phyloP scores from a whole-genome alignment of 2,113 vertebrate genomes.

The Ophthalmolycus amberensis region DNA sequence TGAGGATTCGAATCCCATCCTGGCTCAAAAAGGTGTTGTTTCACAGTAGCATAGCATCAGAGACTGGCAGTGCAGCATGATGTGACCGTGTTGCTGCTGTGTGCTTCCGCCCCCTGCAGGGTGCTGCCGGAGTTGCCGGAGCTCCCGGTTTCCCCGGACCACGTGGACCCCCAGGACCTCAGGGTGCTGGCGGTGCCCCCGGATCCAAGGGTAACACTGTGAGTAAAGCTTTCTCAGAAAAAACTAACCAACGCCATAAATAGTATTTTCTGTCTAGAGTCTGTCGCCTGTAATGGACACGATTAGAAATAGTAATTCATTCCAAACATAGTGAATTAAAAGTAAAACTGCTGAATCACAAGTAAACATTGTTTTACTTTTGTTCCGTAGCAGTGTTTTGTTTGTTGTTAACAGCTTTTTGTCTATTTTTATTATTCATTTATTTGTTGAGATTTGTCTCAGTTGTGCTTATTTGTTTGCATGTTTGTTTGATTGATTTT shows the following conservation, averaged over 20 bases:
- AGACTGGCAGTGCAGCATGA: constrained; percentile 1
- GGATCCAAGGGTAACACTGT: constrained; percentile 97
- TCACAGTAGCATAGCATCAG: not conserved
- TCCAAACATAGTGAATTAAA: not conserved
- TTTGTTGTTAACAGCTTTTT: not conserved
- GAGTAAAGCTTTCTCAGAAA: constrained; percentile 77
- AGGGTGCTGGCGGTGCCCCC: constrained; percentile 90
- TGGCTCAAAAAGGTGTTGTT: not conserved
- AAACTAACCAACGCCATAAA: not conserved
- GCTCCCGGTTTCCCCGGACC: constrained; percentile 98
- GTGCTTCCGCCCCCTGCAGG: constrained; percentile 86
- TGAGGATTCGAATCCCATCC: constrained; percentile 9
- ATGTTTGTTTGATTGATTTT: not conserved
- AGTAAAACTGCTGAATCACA: not conserved
- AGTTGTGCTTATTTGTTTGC: not conserved
- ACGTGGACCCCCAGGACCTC: constrained; percentile 92
- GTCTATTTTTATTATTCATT: not conserved
- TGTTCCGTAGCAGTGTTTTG: not conserved
- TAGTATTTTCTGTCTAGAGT: not conserved
- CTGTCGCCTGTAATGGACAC: not conserved
- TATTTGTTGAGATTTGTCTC: not conserved
- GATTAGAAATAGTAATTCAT: not conserved
- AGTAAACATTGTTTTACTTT: not conserved
- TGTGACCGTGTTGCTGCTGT: constrained; percentile 37
- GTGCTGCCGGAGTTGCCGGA: constrained; percentile 94